A percentile compares a stretch with the other conserved stretches of the same genome.
phyloP scores from a whole-genome alignment of 2,797 vertebrate species.

The Oreortyx pictus region DNA sequence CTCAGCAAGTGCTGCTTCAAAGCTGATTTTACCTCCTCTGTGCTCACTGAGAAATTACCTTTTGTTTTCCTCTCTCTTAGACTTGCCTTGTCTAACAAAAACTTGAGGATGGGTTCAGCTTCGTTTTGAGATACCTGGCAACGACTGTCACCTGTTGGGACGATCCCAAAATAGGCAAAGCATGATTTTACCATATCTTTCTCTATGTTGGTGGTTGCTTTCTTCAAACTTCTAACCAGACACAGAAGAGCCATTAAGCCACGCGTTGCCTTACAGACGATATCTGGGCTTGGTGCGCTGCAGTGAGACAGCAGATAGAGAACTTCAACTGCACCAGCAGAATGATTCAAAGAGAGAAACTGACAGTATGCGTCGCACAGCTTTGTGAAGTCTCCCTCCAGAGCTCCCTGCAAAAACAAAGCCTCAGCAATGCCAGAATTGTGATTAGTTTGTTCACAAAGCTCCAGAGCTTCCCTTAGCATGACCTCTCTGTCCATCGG shows the following conservation, averaged over 20 bases:
- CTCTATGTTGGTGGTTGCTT: constrained; percentile 78
- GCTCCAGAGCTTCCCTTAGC: constrained; percentile 73
- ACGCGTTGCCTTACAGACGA: constrained; percentile 52
- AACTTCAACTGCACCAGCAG: constrained; percentile 78
- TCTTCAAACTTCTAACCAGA: constrained; percentile 74
- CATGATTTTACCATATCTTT: constrained; percentile 84
- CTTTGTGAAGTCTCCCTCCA: constrained; percentile 67
- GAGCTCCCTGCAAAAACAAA: constrained; percentile 74
- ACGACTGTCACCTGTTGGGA: constrained; percentile 65
- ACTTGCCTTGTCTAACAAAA: constrained; percentile 61
- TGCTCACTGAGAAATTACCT: constrained; percentile 69
- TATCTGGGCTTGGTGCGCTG: background rate
- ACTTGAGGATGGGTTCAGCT: constrained; percentile 74
- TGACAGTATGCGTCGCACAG: constrained; percentile 54
- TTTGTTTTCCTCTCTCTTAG: constrained; percentile 72
- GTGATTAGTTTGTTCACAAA: constrained; percentile 74
- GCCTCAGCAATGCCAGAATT: constrained; percentile 76
- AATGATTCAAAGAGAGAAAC: constrained; percentile 75
- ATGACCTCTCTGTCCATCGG: background rate
- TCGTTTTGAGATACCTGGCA: constrained; percentile 79
- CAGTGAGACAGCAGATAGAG: constrained; percentile 67
- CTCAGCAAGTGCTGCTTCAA: constrained; percentile 77
- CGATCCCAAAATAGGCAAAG: constrained; percentile 83
- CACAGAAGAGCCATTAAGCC: constrained; percentile 76
- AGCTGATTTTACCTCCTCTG: constrained; percentile 73